These are phyloP conservation scores for Syrmaticus mikado DNA, from an alignment of 2,113 vertebrate species.

Conservation along the genomic window DNA sequence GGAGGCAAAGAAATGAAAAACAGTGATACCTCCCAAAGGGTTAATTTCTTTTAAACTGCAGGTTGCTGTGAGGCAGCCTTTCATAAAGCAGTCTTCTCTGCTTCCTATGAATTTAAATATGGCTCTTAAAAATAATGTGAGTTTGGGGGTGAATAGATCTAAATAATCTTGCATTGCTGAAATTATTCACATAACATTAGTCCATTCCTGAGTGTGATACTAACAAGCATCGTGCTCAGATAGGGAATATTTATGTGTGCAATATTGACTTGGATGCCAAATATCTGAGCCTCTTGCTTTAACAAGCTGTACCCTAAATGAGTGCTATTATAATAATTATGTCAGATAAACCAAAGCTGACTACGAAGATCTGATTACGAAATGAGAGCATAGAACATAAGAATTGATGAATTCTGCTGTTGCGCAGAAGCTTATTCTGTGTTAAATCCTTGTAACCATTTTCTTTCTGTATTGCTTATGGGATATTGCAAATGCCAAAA, in stretches of 20 bases:
- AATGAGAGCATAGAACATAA: slow-evolving; percentile 1
- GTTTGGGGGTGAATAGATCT: not conserved
- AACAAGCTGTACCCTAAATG: not conserved
- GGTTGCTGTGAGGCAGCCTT: not conserved
- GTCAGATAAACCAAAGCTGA: not conserved
- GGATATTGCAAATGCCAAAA: not conserved
- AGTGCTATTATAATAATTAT: slow-evolving; percentile 14
- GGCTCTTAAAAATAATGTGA: not conserved
- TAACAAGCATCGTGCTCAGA: slow-evolving; percentile 5
- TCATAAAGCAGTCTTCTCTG: not conserved
- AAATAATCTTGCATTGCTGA: not conserved
- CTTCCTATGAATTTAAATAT: not conserved
- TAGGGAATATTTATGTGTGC: not conserved
- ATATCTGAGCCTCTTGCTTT: slow-evolving; percentile 6
- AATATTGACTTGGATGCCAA: slow-evolving; percentile 21
- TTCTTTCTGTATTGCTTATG: not conserved
- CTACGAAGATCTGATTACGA: slow-evolving; percentile 22
- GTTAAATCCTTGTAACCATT: not conserved
- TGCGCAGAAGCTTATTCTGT: not conserved
- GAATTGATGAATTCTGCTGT: not conserved
- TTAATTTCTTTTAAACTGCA: not conserved
- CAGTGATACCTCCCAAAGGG: not conserved
- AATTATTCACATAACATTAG: slow-evolving; percentile 44
- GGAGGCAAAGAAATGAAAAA: not conserved
- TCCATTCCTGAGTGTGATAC: not conserved